Conservation (phyloP, 64 coral and sea anemone genomes). For the Acropora yongei region DNA sequence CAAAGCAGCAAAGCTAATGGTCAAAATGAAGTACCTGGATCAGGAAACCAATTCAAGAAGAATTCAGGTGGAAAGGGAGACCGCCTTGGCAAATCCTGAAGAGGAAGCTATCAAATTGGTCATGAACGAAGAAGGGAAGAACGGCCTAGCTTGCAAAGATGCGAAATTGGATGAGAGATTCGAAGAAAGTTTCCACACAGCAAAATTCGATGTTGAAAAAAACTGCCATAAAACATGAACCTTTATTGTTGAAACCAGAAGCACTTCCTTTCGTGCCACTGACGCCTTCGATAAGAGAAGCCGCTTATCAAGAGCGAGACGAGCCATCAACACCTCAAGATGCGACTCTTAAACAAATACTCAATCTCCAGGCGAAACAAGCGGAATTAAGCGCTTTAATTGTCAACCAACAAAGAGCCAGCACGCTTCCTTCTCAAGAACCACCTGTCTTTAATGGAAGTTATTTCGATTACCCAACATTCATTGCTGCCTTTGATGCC, state of each 20-base stretch:
- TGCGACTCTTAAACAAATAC: slow-evolving; percentile 50
- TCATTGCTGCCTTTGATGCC: slow-evolving; percentile 52
- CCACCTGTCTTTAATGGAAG: slow-evolving; percentile 35
- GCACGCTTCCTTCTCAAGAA: slow-evolving; percentile 39
- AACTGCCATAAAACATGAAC: slow-evolving; percentile 1
- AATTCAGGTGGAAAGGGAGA: slow-evolving; percentile 62
- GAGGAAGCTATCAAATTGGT: slow-evolving; percentile 51
- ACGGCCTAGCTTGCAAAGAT: background rate
- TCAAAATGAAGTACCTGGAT: slow-evolving; percentile 49
- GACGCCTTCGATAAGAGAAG: background rate
- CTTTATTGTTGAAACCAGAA: background rate
- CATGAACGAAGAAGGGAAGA: slow-evolving; percentile 33
- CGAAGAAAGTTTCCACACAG: background rate
- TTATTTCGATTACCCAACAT: slow-evolving; percentile 55
- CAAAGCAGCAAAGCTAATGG: slow-evolving; percentile 48
- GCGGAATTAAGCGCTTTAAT: slow-evolving; percentile 55
- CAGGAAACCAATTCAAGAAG: slow-evolving; percentile 54
- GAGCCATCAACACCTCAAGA: slow-evolving; percentile 7
- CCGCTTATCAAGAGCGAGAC: background rate
- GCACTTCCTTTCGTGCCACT: background rate
- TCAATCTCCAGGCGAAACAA: slow-evolving; percentile 66
- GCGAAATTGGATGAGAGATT: background rate
- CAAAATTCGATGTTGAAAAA: background rate
- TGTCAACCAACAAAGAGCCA: slow-evolving; percentile 54
- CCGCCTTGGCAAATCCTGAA: slow-evolving; percentile 60